Evolutionary conservation across 2,113 vertebrate genomes (phyloP).

Genomic region (Trochalopteron elliotii): DNA sequence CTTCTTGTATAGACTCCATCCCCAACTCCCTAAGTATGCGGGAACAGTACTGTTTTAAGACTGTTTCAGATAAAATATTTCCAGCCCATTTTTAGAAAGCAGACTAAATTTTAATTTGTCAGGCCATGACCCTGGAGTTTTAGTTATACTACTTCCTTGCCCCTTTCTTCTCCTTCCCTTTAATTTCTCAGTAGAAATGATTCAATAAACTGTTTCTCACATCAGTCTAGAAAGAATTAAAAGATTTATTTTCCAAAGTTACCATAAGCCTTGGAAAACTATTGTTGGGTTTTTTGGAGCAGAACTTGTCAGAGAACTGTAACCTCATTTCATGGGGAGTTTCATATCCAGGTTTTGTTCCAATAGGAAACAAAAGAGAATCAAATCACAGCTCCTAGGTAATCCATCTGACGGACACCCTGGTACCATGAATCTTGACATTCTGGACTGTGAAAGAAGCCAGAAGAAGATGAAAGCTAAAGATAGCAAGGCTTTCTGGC

Average conservation of each 20-base stretch:
- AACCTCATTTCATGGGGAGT: slow-evolving; percentile 46
- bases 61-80: not conserved
- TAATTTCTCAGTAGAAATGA: slow-evolving; percentile 64
- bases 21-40: not conserved
- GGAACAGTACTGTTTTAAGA: not conserved
- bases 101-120: slow-evolving; percentile 45
- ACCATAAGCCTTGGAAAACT: slow-evolving; percentile 15
- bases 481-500: slow-evolving; percentile 1
- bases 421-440: not conserved
- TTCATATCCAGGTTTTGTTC: slow-evolving; percentile 50
- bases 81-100: not conserved
- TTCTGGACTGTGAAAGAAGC: slow-evolving; percentile 11
- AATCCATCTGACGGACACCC: not conserved
- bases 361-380: slow-evolving; percentile 8
- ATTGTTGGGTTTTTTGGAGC: slow-evolving; percentile 48
- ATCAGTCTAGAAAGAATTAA: slow-evolving; percentile 44
- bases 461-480: slow-evolving; percentile 19
- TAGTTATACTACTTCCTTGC: slow-evolving; percentile 4
- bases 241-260: slow-evolving; percentile 57
- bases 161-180: not conserved
- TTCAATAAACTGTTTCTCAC: slow-evolving; percentile 40
- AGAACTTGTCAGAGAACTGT: slow-evolving; percentile 33
- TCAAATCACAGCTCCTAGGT: not conserved
- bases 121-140: slow-evolving; percentile 49
- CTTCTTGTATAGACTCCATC: not conserved